phyloP scores from a whole-genome alignment of 2,888 invertebrate species.

The Nymphalis c-album region DNA sequence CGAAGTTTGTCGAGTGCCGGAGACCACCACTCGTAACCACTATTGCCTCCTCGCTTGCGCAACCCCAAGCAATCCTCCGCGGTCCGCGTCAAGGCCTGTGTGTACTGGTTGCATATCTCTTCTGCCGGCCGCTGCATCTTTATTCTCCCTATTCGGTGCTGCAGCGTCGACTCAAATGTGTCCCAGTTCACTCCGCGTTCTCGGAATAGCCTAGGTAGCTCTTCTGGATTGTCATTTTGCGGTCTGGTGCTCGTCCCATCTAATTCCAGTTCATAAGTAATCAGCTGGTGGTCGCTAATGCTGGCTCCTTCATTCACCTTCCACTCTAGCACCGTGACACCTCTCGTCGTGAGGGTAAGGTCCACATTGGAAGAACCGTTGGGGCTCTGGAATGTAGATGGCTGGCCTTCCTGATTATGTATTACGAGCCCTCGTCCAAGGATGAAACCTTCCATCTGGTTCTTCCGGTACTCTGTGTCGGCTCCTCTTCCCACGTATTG shows the following conservation, averaged over 20 bases:
- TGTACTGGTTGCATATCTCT: neutral
- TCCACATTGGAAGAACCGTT: neutral
- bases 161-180: neutral
- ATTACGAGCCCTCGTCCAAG: too few species aligned
- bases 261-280: neutral
- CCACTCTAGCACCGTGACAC: neutral
- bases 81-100: neutral
- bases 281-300: conserved; percentile 1
- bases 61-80: neutral
- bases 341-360: neutral
- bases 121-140: neutral
- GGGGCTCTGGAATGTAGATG: neutral
- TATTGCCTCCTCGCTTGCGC: neutral
- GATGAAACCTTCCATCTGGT: conserved; percentile 6
- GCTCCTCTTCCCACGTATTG: neutral
- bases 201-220: too few species aligned
- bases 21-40: neutral
- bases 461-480: neutral
- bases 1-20: neutral
- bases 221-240: too few species aligned
- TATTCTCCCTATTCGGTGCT: neutral
- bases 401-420: too few species aligned
- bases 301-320: neutral
- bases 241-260: neutral
- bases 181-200: too few species aligned